These are phyloP conservation scores for Colistium nudipinnis DNA, from an alignment of 2,113 vertebrate genomes.

Conservation along the genomic window DNA sequence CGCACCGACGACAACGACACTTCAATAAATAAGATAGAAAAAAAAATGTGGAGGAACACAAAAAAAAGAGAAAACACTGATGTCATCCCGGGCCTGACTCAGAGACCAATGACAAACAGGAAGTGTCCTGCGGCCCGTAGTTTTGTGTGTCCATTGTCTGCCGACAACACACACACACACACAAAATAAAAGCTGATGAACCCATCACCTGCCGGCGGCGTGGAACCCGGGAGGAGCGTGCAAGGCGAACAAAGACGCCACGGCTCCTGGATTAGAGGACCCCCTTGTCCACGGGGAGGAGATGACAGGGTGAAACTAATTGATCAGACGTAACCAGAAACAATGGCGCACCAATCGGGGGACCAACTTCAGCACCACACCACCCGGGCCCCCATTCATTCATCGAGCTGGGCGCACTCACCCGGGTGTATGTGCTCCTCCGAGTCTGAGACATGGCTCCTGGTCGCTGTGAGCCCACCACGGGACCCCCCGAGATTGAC, in stretches of 20 bases:
- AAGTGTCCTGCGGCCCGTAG: constrained; percentile 46
- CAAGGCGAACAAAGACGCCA: constrained; percentile 59
- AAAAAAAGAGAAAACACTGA: constrained; percentile 39
- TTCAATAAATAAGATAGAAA: constrained; percentile 7
- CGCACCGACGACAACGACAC: background rate
- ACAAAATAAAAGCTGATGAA: constrained; percentile 20
- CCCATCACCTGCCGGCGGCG: background rate
- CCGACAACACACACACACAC: too few species aligned
- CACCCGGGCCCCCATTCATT: constrained; percentile 3
- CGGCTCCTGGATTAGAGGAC: constrained; percentile 41
- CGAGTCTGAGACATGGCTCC: constrained; percentile 90
- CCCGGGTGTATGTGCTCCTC: constrained; percentile 87
- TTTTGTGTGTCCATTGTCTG: background rate
- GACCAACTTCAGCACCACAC: constrained; percentile 35
- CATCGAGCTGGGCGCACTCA: constrained; percentile 72
- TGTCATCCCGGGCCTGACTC: constrained; percentile 63
- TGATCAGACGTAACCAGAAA: constrained; percentile 35
- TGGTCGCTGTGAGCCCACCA: background rate
- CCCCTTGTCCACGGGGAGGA: constrained; percentile 13
- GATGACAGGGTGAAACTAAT: constrained; percentile 62
- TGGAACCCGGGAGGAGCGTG: constrained; percentile 15
- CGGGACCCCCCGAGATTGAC: constrained; percentile 19
- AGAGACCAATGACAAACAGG: constrained; percentile 59
- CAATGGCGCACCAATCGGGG: constrained; percentile 12
- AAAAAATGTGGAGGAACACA: constrained; percentile 2